Base-by-base conservation (phyloP, 2,888 invertebrate genomes). In the Parascotia fuliginaria region DNA sequence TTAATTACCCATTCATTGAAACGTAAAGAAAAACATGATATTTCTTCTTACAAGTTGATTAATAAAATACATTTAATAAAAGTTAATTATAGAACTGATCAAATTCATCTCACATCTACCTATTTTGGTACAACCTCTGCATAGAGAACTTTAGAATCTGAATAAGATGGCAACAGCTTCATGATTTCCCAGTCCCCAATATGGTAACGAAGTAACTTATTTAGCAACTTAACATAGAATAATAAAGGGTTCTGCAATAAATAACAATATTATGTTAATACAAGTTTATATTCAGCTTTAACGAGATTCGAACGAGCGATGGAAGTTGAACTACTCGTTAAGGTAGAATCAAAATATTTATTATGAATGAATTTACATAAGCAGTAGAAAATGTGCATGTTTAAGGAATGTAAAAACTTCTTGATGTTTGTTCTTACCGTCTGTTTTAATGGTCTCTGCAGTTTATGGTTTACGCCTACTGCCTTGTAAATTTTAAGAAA, bases 301-400 rank as follows among this genome's bases (percentile, higher is more conserved):
- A 89, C 85, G 81, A 89, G 86, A 82, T 73, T 71, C 76, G 71
- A 82, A 83, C 81, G 77, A 81, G 77, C 77, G 77, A 77, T 79
- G 68, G 76, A 70, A 77, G 77, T 80, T 76, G 75, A 81, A 83
- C 84, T 83, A 85, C 86, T 89, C 83, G 88, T 89, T 89, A 87
- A 78, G 77, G 77, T 80, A 77, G 77, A 84, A 87, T 85, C 86
- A 87, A 85, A 88, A 90, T 89, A 89, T 89, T 86, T 88, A 86
- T 85, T 87, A 86, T 87, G 88, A 87, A 89, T 87, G 80, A 77
- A 89, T 89, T 89, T 88, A 83, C 87, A 89, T 89, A 88, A 87
- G 75, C 77, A 85, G 79, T 67, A 76, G 73, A 69, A 80, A 81
- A 82, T 84, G 85, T 83, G 81, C 81, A 83, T 79, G 76, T 75